Base-by-base conservation (phyloP, 2,113 vertebrate species). In the Paradisaea rubra region DNA sequence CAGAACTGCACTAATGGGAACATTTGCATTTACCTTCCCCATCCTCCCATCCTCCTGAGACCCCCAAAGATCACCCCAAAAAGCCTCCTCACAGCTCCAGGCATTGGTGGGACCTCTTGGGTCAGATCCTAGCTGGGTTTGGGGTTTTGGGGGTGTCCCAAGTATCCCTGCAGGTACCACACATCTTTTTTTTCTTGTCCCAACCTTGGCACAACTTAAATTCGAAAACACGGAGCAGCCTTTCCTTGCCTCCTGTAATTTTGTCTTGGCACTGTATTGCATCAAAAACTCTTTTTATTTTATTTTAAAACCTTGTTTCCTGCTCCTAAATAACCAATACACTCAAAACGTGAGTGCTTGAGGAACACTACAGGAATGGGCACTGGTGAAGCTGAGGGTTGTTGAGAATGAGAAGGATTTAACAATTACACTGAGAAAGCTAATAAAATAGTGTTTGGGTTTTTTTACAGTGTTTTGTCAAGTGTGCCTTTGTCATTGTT, bases 91-190 rank as follows among this genome's bases (percentile, higher is more conserved):
- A 33, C 16, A 1, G 28, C 52, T 65, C 7, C 66, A 44, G 31
- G 21, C 9, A 1, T 11, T 2, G 2, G 17, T n/a, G 27, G 15
- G 31, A 93, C 11, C 25, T 49, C 47, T 49, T 30, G 30, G n/a
- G 35, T 78, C 30, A 18, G 49, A 20, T 22, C 39, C 37, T 60
- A 12, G 33, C 1, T 1, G 42, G 39, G 25, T 73, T 28, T 53
- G n/a, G 33, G 15, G 5, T 1, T n/a, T 47, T 50, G 23, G n/a
- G 14, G 13, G 7, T 4, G 2, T 13, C 28, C 17, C 0, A 0
- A 20, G 18, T 24, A 30, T 81, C 52, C 17, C 53, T 37, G 5
- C 15, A 41, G 21, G 39, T 57, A 33, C 72, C 33, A 35, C 5
- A 9, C 0, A 0, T 18, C 25, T 39, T 77, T 37, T 3, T 37